A percentile compares a stretch with the other conserved stretches of the same genome.
Conservation (phyloP, 2,888 invertebrate genomes). For the Meta bourneti region DNA sequence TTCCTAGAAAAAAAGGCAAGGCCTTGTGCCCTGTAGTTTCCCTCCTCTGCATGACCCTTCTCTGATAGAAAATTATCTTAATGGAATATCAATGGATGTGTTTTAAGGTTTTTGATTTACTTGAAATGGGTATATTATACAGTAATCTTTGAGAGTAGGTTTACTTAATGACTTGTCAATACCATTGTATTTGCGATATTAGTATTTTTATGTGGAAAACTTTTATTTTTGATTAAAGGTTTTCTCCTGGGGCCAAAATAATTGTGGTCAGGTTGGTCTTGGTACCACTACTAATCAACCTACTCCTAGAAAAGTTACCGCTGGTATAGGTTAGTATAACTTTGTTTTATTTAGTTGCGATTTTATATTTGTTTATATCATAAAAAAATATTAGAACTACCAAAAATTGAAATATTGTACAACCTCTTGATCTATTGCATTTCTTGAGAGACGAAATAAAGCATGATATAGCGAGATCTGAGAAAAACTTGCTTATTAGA, state of each 20-base stretch:
- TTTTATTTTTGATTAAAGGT: conserved; percentile 37
- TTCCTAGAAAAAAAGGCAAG: no score
- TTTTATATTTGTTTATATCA: no score
- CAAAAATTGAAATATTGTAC: no score
- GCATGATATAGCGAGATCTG: no score
- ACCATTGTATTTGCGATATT: background rate
- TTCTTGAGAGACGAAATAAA: no score
- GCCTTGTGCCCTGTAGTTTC: no score
- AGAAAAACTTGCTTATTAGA: no score
- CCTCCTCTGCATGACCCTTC: no score
- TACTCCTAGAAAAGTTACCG: conserved; percentile 82
- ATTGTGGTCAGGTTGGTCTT: conserved; percentile 84
- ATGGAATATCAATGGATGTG: background rate
- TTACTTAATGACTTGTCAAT: background rate
- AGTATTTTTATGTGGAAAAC: conserved; percentile 80
- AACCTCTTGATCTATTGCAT: no score
- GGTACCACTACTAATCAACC: conserved; percentile 84
- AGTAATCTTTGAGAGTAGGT: background rate
- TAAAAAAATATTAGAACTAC: no score
- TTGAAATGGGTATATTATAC: background rate
- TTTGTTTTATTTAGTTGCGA: background rate
- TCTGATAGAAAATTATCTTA: no score
- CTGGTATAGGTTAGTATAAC: conserved; percentile 80
- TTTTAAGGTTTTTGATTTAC: background rate
- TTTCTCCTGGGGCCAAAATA: conserved; percentile 84